These are phyloP conservation scores for Cordilura impudica DNA, from an alignment of 2,888 invertebrate genomes.

Conservation along the genomic window DNA sequence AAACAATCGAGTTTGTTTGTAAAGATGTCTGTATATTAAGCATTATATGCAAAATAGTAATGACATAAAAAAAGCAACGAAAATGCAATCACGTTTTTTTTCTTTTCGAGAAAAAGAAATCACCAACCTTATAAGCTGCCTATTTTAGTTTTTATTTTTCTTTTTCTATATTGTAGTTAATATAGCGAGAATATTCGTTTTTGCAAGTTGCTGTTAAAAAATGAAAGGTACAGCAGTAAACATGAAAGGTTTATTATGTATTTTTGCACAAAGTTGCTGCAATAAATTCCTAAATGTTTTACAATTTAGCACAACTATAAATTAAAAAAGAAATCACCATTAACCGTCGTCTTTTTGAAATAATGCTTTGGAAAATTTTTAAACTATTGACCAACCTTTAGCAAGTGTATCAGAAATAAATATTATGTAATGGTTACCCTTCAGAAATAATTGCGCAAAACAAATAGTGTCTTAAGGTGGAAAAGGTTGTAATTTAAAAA, in stretches of 20 bases:
- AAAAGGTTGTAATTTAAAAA: too few relatives aligned
- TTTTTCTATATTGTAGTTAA: background rate
- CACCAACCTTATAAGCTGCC: constrained; percentile 25
- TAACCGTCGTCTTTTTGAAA: too few relatives aligned
- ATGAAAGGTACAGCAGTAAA: constrained; percentile 11
- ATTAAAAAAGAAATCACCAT: too few relatives aligned
- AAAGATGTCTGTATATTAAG: constrained; percentile 23
- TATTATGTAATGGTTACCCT: too few relatives aligned
- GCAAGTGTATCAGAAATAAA: too few relatives aligned
- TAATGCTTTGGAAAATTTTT: too few relatives aligned
- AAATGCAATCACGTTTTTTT: constrained; percentile 13
- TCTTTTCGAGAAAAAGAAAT: constrained; percentile 13
- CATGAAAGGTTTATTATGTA: constrained; percentile 20
- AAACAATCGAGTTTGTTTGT: constrained; percentile 16
- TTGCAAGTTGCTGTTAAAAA: constrained; percentile 34
- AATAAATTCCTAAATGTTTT: constrained; percentile 43
- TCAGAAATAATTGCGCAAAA: too few relatives aligned
- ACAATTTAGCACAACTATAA: constrained; percentile 17
- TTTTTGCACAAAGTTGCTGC: constrained; percentile 34
- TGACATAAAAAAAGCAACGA: constrained; percentile 17
- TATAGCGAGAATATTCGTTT: background rate
- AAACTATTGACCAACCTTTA: too few relatives aligned
- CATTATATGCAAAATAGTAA: constrained; percentile 37
- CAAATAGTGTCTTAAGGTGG: too few relatives aligned
- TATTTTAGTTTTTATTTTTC: background rate